Evolutionary conservation across 92 coral and sea anemone genomes (phyloP), one percentile per base, ranked within the genome.

Genomic region (Porites cylindrica): DNA sequence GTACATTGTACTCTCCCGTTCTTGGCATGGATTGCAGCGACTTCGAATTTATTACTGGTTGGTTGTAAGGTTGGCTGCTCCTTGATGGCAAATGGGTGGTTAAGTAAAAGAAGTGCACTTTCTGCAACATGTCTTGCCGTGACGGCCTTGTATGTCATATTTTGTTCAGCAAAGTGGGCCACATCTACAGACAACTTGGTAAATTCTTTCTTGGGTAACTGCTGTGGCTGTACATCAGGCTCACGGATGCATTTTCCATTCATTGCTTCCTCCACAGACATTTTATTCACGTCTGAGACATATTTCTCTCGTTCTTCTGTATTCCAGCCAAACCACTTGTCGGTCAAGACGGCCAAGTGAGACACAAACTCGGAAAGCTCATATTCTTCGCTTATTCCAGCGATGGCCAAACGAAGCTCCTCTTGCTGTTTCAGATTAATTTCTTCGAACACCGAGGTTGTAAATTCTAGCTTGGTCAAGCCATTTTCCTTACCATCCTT

Each of bases 341-440:
- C 90, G 8, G 84, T 78, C 67, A 90, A 89, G 68, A 90, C 90
- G 20, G 70, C 71, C 13, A 86, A 74, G 52, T 87, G 88, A 7
- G 66, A 9, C 14, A 43, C 84, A 66, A 69, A n/a, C 47, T 91
- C 86, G 3, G 89, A 88, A 19, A 93, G 94, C 19, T 60, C 75
- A 63, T 93, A 93, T 60, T 86, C 85, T 50, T 93, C 86, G 51
- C 96, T 91, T 32, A 91, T 29, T 56, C 92, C 94, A 72, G 88
- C 87, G 29, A 84, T 52, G 67, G 92, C 93, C 16, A 79, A 47
- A 1, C 23, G 10, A 10, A 87, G 77, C 66, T 91, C 91, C 1
- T 77, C 77, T 19, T 81, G 88, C 58, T 90, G 88, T 13, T 84
- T 86, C 3, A 23, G 32, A 72, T 93, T 88, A 12, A 93, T 81